Base-by-base conservation (phyloP, 2,888 invertebrate genomes). In the Orgyia antiqua region DNA sequence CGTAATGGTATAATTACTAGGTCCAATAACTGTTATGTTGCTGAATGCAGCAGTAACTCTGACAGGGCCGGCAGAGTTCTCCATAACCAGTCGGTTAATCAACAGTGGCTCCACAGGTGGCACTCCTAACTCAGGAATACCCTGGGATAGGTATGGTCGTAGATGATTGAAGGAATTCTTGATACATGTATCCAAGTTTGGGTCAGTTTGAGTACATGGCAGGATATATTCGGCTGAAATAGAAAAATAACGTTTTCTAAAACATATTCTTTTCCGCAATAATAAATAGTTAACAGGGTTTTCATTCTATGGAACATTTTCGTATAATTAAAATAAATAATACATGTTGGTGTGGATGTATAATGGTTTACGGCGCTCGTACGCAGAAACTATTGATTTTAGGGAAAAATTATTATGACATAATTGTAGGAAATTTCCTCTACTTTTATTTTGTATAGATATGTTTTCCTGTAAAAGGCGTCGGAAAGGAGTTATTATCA, bases 11-110 rank as follows among this genome's bases (percentile, higher is more conserved):
- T 91, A 93, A 65, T 93, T 93, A 54, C 92, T 92, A 9, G 93
- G 91, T 19, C 94, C 94, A n/a, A 88, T 71, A 0, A 92, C 92
- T 0, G 93, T 92, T 51, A 94, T 92, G 58, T 94, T 93, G 33
- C 83, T 89, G 72, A 94, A 94, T 0, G 90, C 76, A 0, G 93
- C 93, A 6, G 91, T 89, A 9, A 94, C 90, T 37, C 92, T 84
- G 9, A 94, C 92, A 0, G 93, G 90, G 0, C 94, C 94, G 6
- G 92, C 91, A 0, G 92, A 91, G 64, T 94, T 94, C 65, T 93
- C 92, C 89, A 94, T 94, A 25, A 91, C 88, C 44, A 94, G 82
- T 36, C 89, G 88, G 25, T 91, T 91, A 33, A 94, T 91, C 34
- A 80, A 73, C 45, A 94, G 73, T 0, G 94, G 94, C 54, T 94